These are phyloP conservation scores for Megaleporinus macrocephalus DNA, from an alignment of 2,113 vertebrate genomes.

Conservation along the genomic window DNA sequence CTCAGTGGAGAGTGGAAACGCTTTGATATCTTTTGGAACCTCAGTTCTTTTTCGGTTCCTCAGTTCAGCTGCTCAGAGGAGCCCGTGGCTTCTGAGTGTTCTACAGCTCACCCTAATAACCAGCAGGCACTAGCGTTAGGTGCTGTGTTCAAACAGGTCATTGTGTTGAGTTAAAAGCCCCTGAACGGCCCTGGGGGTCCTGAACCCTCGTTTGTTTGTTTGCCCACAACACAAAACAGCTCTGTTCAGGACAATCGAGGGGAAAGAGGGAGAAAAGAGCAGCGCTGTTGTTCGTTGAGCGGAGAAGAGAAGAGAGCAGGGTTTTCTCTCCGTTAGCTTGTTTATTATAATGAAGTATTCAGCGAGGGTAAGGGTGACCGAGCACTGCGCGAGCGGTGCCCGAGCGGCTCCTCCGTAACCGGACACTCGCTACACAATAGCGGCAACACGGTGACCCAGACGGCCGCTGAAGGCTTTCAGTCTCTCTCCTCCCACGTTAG, in stretches of 20 bases:
- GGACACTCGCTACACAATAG: background rate
- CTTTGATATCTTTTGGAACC: no score
- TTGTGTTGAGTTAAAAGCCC: background rate
- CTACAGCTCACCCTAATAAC: no score
- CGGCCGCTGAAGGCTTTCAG: background rate
- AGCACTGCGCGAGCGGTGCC: background rate
- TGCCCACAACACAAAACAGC: background rate
- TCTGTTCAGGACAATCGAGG: slow-evolving; percentile 2
- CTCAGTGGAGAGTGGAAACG: no score
- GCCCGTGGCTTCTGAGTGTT: no score
- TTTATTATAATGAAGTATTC: background rate
- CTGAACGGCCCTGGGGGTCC: background rate
- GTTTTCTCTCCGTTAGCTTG: no score
- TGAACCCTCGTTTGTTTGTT: background rate
- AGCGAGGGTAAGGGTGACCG: no score
- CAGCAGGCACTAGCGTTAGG: no score
- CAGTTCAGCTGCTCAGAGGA: no score
- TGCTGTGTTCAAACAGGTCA: background rate
- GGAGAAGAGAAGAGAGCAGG: background rate
- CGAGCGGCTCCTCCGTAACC: background rate
- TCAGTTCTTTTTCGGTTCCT: no score
- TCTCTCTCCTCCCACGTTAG: background rate
- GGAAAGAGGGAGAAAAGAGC: background rate
- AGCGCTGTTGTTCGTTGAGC: slow-evolving; percentile 7
- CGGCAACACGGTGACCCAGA: background rate